phyloP scores from a whole-genome alignment of 2,113 vertebrate species.

The Siphamia tubifer region DNA sequence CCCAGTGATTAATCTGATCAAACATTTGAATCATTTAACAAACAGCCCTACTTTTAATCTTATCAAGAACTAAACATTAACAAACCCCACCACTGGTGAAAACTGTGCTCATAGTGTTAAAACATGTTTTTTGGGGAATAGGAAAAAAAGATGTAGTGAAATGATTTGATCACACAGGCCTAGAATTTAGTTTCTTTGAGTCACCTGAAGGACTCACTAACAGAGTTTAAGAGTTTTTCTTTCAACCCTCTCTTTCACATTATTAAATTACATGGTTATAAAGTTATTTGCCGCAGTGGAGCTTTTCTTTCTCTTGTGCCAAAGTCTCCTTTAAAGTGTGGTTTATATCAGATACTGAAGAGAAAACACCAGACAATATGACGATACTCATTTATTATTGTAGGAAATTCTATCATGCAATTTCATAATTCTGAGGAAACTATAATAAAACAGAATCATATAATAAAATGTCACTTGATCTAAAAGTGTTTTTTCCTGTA shows the following conservation, averaged over 20 bases:
- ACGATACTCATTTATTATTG: too few relatives aligned
- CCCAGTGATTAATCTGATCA: too few relatives aligned
- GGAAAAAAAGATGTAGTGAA: neutral
- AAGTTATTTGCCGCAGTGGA: too few relatives aligned
- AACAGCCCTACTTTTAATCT: neutral
- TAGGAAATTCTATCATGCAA: too few relatives aligned
- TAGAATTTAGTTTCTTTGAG: neutral
- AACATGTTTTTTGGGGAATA: neutral
- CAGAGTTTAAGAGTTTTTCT: neutral
- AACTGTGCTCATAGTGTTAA: neutral
- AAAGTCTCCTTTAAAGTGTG: too few relatives aligned
- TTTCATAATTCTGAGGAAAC: too few relatives aligned
- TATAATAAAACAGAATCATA: too few relatives aligned
- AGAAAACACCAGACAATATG: too few relatives aligned
- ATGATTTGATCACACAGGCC: neutral
- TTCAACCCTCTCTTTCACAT: neutral
- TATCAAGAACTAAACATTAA: neutral
- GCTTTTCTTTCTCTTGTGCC: too few relatives aligned
- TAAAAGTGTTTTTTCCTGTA: neutral
- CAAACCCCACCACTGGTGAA: neutral
- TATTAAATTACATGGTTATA: neutral
- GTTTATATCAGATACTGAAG: too few relatives aligned
- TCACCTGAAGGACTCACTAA: neutral
- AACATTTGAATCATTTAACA: too few relatives aligned
- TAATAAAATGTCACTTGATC: too few relatives aligned